Conservation (phyloP, 2,113 vertebrate genomes). For the Galemys pyrenaicus region DNA sequence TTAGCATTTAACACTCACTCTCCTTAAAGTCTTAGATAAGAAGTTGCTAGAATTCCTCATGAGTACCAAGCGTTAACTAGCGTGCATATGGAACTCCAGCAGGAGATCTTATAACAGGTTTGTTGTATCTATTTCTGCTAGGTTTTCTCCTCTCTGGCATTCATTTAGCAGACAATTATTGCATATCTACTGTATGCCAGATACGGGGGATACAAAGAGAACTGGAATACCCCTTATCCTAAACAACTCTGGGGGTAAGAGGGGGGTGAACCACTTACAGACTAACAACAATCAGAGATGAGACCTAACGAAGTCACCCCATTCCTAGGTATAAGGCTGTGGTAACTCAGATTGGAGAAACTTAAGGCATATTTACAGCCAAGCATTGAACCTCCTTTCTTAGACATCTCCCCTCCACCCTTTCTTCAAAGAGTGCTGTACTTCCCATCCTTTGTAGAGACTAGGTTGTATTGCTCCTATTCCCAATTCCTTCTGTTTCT, state of each 20-base stretch:
- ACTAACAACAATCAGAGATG: not conserved
- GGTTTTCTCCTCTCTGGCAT: constrained; percentile 7
- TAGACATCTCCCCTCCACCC: not conserved
- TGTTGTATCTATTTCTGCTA: not conserved
- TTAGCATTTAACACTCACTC: not conserved
- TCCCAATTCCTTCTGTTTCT: constrained; percentile 41
- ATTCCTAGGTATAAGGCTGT: not conserved
- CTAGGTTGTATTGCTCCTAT: not conserved
- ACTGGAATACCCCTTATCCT: not conserved
- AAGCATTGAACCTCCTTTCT: not conserved
- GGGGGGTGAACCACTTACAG: not conserved
- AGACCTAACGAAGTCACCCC: not conserved
- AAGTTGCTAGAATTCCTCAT: not conserved
- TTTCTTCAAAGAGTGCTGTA: not conserved
- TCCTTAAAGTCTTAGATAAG: not conserved
- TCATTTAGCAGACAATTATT: not conserved
- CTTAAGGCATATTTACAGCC: not conserved
- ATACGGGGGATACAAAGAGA: not conserved
- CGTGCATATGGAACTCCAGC: not conserved
- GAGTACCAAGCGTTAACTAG: not conserved
- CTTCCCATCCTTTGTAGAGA: not conserved
- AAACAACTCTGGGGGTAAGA: not conserved
- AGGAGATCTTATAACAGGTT: not conserved
- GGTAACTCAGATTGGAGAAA: not conserved
- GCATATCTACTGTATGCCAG: not conserved